Base-by-base conservation (phyloP, 2,797 vertebrate genomes). In the Diglossa cyanea region DNA sequence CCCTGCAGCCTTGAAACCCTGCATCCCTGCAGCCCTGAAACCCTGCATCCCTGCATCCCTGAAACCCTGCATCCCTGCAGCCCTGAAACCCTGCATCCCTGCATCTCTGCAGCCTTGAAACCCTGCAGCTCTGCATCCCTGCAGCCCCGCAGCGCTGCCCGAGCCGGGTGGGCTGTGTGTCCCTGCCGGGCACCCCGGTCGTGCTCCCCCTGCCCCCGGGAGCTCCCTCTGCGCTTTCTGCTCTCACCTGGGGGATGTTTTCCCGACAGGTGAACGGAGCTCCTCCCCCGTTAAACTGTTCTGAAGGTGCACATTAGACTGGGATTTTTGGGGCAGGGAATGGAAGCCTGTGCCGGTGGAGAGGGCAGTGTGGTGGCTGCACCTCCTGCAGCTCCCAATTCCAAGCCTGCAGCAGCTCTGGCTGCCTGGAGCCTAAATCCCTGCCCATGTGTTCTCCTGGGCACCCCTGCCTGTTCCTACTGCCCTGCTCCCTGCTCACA, bases 301-400 rank as follows among this genome's bases (percentile, higher is more conserved):
- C 24, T 7, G 35, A 44, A 44, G 45, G 37, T 40, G 40, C 17
- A 39, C 18, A 0, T 42, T n/a, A 44, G 23, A 45, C 7, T 0
- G 13, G 44, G 4, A 0, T 25, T 37, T 80, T 21, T 37, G 37
- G 57, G 63, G 84, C 48, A n/a, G 48, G 30, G 21, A 19, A 1
- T 0, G 6, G 19, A 44, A 78, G 42, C 31, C 33, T 0, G 4
- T 37, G 48, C 44, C 0, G 1, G 30, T 0, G 0, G 26, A 5
- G 53, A 51, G 50, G 39, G 39, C 77, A 62, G 7, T 1, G 11
- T 37, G 48, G 82, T 66, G 53, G 16, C 30, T 58, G 72, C 67
- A 76, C 10, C 51, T 70, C 30, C 50, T 24, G 26, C 11, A 28
- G 48, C 35, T 77, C 66, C 70, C 13, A 11, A 1, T 76, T 30